Conservation (phyloP, 2,888 invertebrate species). For the Synanthedon andrenaeformis region DNA sequence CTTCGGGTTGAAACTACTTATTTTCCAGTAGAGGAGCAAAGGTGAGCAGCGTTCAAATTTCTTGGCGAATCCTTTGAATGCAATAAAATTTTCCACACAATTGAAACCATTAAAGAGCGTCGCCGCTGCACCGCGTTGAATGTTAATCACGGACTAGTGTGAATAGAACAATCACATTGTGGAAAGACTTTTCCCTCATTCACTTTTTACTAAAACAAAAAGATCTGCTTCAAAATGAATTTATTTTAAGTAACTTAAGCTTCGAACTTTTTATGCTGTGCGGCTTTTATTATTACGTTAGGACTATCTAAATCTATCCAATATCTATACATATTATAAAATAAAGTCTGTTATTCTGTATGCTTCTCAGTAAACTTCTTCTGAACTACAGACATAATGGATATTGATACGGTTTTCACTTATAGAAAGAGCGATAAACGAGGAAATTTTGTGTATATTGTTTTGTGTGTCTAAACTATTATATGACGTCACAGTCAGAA, state of each 20-base stretch:
- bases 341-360: too few relatives aligned
- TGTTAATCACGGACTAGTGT: slow-evolving; percentile 59
- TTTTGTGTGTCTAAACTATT: too few relatives aligned
- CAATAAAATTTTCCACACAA: slow-evolving; percentile 68
- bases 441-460: too few relatives aligned
- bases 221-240: slow-evolving; percentile 1
- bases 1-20: not conserved
- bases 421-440: too few relatives aligned
- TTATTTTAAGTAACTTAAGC: slow-evolving; percentile 1
- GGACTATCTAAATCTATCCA: too few relatives aligned
- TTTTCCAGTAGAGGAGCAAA: not conserved
- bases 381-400: too few relatives aligned
- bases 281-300: not conserved
- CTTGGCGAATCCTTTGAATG: slow-evolving; percentile 44
- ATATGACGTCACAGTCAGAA: too few relatives aligned
- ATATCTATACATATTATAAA: too few relatives aligned
- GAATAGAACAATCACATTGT: slow-evolving; percentile 61
- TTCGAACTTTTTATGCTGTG: not conserved
- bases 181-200: slow-evolving; percentile 36
- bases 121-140: slow-evolving; percentile 43
- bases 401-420: too few relatives aligned
- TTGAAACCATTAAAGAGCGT: slow-evolving; percentile 63
- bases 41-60: not conserved
- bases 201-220: slow-evolving; percentile 29
- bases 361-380: too few relatives aligned